Conservation (phyloP, 1,140 invertebrate species). For the Lucilia cuprina region DNA sequence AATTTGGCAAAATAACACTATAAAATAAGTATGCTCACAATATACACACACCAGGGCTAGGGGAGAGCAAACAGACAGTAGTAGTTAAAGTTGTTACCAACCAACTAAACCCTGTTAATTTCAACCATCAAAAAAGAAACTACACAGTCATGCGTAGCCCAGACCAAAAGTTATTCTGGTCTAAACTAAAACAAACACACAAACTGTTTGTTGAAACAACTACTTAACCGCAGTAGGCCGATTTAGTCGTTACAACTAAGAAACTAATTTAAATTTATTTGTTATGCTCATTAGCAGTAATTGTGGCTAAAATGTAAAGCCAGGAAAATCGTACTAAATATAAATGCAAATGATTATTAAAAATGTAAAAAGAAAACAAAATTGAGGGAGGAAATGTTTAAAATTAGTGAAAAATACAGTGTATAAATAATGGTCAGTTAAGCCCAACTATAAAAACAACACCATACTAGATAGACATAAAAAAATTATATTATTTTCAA, state of each 20-base stretch:
- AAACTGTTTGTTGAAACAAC: no score
- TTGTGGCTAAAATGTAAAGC: constrained; percentile 29
- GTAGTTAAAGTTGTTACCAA: not conserved
- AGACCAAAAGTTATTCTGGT: no score
- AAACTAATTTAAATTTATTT: constrained; percentile 28
- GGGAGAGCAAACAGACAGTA: no score
- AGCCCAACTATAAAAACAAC: no score
- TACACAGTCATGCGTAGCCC: no score
- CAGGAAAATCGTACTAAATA: constrained; percentile 10
- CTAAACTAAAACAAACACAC: no score
- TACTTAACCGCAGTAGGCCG: not conserved
- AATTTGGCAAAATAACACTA: constrained; percentile 8
- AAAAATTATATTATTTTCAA: no score
- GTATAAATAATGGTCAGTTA: no score
- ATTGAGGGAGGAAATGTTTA: not conserved
- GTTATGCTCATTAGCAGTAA: constrained; percentile 26
- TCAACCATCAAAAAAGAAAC: not conserved
- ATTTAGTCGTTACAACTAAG: not conserved
- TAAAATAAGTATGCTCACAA: not conserved
- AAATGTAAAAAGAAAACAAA: not conserved
- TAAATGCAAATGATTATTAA: constrained; percentile 23
- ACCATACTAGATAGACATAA: no score
- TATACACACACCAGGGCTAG: not conserved
- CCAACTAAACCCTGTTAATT: not conserved
- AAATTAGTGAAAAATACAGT: not conserved